Base-by-base conservation (phyloP, 2,113 vertebrate species). In the Garra rufa region DNA sequence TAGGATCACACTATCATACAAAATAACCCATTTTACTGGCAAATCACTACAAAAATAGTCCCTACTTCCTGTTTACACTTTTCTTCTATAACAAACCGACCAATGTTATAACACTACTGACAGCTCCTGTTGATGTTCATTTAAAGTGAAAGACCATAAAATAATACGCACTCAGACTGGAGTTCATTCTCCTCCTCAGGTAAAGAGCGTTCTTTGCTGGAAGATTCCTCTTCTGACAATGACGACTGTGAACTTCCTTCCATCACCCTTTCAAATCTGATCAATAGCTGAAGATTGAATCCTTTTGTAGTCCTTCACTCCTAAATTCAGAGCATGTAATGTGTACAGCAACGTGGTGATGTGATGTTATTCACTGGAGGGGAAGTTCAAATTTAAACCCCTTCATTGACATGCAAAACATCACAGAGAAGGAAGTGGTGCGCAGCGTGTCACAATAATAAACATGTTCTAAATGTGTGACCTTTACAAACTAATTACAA, bases 211-310 rank as follows among this genome's bases (percentile, higher is more conserved):
- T 90, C 87, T 19, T 87, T 86, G 44, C 87, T 85, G 43, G 83
- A 43, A 38, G 85, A 84, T 30, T 85, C 83, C 1, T 90, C 89
- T 50, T 77, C 87, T 59, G 88, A 88, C 17, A 85, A 67, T 46
- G 91, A 86, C 43, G 86, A 87, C 38, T 87, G 81, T 46, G 84
- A 81, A 15, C 89, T 90, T 86, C 85, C 91, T 71, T 95, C 93
- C 93, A 94, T 94, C 78, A 21, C 52, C 0, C 9, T 52, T 46
- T 21, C 4, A 46, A 65, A 84, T 52, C 76, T 82, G 44, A 57
- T 74, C 75, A 59, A 73, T 75, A 70, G 24, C 6, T 57, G 26
- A 26, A 17, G 19, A 73, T 61, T 13, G n/a, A 50, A 61, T 43
- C 57, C 19, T 46, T 43, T 15, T 15, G 41, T 73, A 10, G 70